Base-by-base conservation (phyloP, 2,797 vertebrate genomes). In the Telmatherina bonti region DNA sequence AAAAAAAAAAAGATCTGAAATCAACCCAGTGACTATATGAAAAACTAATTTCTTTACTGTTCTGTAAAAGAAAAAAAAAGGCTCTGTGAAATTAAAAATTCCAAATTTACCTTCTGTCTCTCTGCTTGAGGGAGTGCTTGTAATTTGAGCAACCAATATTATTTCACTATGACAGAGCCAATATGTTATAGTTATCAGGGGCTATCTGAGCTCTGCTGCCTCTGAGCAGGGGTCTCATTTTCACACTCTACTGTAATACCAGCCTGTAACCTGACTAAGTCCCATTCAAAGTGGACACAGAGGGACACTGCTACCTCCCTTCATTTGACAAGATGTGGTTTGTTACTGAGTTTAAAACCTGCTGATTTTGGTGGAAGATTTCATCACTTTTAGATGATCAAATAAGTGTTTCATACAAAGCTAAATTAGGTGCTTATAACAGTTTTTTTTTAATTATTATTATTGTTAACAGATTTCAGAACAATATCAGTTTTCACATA, bases 161-260 rank as follows among this genome's bases (percentile, higher is more conserved):
- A 86, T 87, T 90, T 89, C 84, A 89, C 88, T 83, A 81, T 62
- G 72, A 77, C 80, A 74, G 70, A 78, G 79, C 74, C 82, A 84
- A 90, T 79, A 82, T 85, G 85, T 90, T 88, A 72, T 62, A 83
- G 86, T 89, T 92, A 92, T 91, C 85, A 86, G 79, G 47, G 63
- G 68, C 60, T 84, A 84, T 87, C 85, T 79, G 24, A 52, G 70
- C 71, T 82, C 78, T 63, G 72, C 62, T 12, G 49, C 45, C 41
- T 76, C 70, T 57, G 59, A 81, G 70, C 7, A 1, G 22, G 55
- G 62, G 59, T 62, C 58, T 45, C 1, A 11, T 65, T 74, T 78
- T 74, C 52, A 67, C 72, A 64, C 71, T 56, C 57, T 24, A 53
- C 62, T 45, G 38, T 51, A 43, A 54, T 56, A 55, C 57, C 68